Percentiles rank a stretch among this genome's conserved stretches.
These are phyloP conservation scores for Lophotis ruficrista DNA, from an alignment of 2,113 vertebrate genomes.

Conservation along the genomic window DNA sequence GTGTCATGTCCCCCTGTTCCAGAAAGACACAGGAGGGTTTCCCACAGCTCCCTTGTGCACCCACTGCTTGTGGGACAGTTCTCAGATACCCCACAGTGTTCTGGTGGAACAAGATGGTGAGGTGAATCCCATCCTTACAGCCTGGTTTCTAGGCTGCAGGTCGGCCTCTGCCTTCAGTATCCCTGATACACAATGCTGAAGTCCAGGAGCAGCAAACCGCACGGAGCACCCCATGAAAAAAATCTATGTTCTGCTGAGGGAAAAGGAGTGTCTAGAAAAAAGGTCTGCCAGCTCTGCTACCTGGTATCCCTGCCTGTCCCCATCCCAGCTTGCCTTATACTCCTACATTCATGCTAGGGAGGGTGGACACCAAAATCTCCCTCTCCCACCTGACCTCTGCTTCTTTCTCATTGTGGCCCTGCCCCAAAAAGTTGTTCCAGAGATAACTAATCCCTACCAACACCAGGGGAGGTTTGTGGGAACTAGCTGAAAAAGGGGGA, in stretches of 20 bases:
- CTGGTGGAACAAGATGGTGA: not conserved
- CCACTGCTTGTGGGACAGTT: rapidly evolving
- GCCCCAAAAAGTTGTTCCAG: not conserved
- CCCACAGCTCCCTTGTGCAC: not conserved
- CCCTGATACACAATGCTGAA: not conserved
- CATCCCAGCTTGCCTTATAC: not conserved
- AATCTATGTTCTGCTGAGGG: not conserved
- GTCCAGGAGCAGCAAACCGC: not conserved
- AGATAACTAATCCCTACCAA: not conserved
- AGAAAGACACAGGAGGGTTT: not conserved
- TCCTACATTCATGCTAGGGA: not conserved
- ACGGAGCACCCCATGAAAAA: not conserved
- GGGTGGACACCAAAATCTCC: not conserved
- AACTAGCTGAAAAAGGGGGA: not conserved
- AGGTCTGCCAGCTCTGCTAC: not conserved
- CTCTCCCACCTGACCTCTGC: not conserved
- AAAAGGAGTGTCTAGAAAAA: not conserved
- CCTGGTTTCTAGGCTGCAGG: not conserved
- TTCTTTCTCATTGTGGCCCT: not conserved
- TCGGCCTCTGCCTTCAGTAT: not conserved
- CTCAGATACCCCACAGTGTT: not conserved
- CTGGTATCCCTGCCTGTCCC: not conserved
- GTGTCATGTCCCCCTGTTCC: rapidly evolving
- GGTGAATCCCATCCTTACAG: not conserved
- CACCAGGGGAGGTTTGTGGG: not conserved